These are phyloP conservation scores for Rapana venosa DNA, from an alignment of 2,888 invertebrate species.

Conservation along the genomic window DNA sequence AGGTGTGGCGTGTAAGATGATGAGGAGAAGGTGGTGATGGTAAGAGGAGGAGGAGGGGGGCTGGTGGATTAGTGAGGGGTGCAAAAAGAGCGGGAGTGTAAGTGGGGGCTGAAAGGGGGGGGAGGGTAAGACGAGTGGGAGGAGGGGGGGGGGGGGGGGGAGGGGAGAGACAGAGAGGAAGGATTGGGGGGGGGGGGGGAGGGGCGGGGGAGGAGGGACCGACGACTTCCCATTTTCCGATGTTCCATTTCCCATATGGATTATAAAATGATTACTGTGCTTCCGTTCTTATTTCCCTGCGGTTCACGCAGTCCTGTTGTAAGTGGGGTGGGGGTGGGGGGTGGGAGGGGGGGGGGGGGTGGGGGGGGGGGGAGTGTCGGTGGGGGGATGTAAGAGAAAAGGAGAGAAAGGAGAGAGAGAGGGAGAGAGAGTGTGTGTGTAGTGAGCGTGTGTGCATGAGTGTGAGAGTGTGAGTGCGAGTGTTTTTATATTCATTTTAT, in stretches of 20 bases:
- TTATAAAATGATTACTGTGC: constrained; percentile 12
- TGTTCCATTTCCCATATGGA: constrained; percentile 7
- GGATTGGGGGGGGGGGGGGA: background rate
- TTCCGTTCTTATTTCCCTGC: background rate
- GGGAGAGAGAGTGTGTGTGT: background rate
- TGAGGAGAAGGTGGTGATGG: too few relatives aligned
- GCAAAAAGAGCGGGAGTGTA: too few relatives aligned
- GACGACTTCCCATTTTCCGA: background rate
- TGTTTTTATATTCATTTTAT: too few relatives aligned
- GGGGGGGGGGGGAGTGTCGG: background rate
- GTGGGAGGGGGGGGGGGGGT: background rate
- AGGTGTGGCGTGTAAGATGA: too few relatives aligned
- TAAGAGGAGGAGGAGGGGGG: too few relatives aligned
- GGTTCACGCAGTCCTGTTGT: background rate
- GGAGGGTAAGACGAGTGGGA: background rate
- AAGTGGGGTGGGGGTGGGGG: too few relatives aligned
- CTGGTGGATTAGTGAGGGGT: too few relatives aligned
- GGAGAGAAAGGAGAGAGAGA: background rate
- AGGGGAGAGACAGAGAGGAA: background rate
- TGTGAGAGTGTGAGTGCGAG: too few relatives aligned
- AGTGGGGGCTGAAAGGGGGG: too few relatives aligned
- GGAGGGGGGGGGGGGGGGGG: background rate
- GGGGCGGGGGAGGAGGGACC: background rate
- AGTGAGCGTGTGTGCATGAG: too few relatives aligned
- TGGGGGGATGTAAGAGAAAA: background rate